These are phyloP conservation scores for Tineola bisselliella DNA, from an alignment of 2,888 invertebrate species.

Conservation along the genomic window DNA sequence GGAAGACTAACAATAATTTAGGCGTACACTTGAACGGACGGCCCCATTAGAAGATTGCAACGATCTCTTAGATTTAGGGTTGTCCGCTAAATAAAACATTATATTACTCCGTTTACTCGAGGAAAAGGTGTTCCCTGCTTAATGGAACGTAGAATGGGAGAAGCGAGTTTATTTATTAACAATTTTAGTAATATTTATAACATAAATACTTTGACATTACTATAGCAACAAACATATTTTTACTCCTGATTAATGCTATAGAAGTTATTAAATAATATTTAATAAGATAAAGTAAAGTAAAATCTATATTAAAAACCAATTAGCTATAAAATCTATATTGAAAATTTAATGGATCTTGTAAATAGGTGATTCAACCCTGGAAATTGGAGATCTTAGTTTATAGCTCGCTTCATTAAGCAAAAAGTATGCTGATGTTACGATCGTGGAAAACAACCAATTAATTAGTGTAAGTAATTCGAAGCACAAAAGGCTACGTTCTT, in stretches of 20 bases:
- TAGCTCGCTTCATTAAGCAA: conserved; percentile 53
- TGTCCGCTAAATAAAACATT: conserved; percentile 20
- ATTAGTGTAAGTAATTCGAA: conserved; percentile 60
- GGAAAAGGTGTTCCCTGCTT: neutral
- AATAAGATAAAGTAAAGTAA: no score
- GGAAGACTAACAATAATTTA: conserved; percentile 28
- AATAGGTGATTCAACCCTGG: conserved; percentile 26
- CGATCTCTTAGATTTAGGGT: conserved; percentile 31
- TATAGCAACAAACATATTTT: no score
- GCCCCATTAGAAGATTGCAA: conserved; percentile 47
- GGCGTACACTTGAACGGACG: conserved; percentile 21
- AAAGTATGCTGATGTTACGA: conserved; percentile 56
- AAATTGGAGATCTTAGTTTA: conserved; percentile 35
- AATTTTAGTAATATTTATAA: neutral
- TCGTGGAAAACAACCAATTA: conserved; percentile 55
- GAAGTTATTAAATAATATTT: no score
- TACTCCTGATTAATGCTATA: no score
- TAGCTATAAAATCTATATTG: no score
- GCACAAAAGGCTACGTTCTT: conserved; percentile 23
- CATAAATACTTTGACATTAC: neutral
- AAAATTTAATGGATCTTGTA: neutral
- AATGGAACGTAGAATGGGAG: neutral
- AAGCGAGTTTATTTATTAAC: neutral
- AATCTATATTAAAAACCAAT: no score
- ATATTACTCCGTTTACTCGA: neutral